phyloP scores from a whole-genome alignment of 2,888 invertebrate species.

The Homarus gammarus region DNA sequence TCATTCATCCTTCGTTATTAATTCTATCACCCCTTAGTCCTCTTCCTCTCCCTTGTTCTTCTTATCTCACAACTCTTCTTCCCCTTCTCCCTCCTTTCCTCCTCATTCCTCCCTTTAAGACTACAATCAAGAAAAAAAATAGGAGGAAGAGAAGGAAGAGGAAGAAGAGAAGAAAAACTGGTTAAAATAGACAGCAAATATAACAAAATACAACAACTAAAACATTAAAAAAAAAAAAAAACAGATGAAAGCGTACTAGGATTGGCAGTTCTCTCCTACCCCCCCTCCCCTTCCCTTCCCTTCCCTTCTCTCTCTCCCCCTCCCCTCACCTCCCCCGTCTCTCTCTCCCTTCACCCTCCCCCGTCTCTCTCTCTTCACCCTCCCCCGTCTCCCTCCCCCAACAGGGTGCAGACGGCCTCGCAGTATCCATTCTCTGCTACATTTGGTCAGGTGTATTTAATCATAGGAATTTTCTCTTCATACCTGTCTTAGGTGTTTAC shows the following conservation, averaged over 20 bases:
- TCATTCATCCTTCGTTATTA: no score
- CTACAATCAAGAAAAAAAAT: not conserved
- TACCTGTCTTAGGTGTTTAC: constrained; percentile 24
- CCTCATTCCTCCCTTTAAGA: no score
- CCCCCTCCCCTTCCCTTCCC: no score
- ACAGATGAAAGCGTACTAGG: no score
- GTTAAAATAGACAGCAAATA: not conserved
- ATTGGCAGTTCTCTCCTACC: no score
- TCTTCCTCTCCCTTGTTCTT: no score
- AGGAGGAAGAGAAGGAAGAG: not conserved
- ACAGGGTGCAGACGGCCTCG: not conserved
- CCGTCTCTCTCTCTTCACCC: not conserved
- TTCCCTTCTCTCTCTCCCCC: constrained; percentile 13
- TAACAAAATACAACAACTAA: no score
- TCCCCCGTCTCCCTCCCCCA: not conserved
- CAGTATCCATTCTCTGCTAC: constrained; percentile 11
- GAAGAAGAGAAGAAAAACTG: not conserved
- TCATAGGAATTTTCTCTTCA: constrained; percentile 30
- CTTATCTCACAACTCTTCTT: no score
- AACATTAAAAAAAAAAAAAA: no score
- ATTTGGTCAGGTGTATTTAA: constrained; percentile 41
- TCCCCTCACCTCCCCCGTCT: not conserved
- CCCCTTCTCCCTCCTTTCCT: no score
- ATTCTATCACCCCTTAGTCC: no score
- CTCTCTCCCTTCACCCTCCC: not conserved